phyloP scores from a whole-genome alignment of 2,888 invertebrate species.

The Biston stratarius region DNA sequence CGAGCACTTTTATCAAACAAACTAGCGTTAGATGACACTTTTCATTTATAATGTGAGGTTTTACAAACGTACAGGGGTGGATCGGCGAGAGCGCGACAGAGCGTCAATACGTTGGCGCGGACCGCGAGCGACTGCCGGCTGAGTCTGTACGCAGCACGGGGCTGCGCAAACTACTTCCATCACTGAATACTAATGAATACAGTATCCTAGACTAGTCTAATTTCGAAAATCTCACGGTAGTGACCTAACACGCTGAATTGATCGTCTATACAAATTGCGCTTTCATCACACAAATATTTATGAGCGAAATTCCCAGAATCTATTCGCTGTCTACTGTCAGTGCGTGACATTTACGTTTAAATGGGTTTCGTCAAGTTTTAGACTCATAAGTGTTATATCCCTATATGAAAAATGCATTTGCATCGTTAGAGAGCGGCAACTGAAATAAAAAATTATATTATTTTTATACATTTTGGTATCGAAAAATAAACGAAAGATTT shows the following conservation, averaged over 20 bases:
- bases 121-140: slow-evolving; percentile 81
- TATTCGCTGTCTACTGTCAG: not conserved
- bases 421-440: too few species aligned
- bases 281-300: not conserved
- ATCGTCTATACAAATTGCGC: not conserved
- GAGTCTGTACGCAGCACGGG: slow-evolving; percentile 74
- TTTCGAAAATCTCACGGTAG: not conserved
- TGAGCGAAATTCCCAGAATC: too few species aligned
- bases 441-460: too few species aligned
- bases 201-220: slow-evolving; percentile 19
- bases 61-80: slow-evolving; percentile 61
- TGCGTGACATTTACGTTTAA: not conserved
- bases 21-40: slow-evolving; percentile 47
- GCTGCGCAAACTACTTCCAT: slow-evolving; percentile 74
- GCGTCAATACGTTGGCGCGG: slow-evolving; percentile 61
- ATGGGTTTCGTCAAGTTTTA: too few species aligned
- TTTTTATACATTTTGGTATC: too few species aligned
- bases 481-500: too few species aligned
- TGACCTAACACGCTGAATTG: not conserved
- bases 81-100: slow-evolving; percentile 49
- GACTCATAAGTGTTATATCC: too few species aligned
- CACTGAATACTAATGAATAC: slow-evolving; percentile 17
- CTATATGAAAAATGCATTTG: too few species aligned
- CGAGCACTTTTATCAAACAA: slow-evolving; percentile 62
- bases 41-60: slow-evolving; percentile 59